Base-by-base conservation (phyloP, 53 echinoderm and acorn worm species). In the Temnopleurus reevesii region DNA sequence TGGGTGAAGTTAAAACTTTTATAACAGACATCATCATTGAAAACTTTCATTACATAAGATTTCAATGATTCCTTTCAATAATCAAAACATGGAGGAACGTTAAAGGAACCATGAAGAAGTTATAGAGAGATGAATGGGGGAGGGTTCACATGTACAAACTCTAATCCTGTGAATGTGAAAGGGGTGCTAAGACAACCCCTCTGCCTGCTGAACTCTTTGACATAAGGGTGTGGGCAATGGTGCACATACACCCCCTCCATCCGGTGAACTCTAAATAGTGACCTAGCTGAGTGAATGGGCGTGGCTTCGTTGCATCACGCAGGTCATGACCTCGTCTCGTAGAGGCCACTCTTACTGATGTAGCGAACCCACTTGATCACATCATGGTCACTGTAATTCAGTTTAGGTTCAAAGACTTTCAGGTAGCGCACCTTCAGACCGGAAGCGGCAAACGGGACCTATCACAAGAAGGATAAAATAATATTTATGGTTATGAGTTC, bases 371-470 rank as follows among this genome's bases (percentile, higher is more conserved):
- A 98, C 92, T 98, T 98, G 94, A 98, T 98, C 18, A 98, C 99
- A 36, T 98, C 99, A 87, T 98, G 99, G 91, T 98, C 99, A 93
- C 99, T 98, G 96, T 98, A 98, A 84, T 98, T 98, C 64, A 98
- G 99, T 89, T 98, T 96, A 18, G 95, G 91, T 90, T 96, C 99
- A 94, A 98, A 98, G 56, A 98, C 99, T 92, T 98, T 98, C 91
- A 98, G 95, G 90, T 98, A 98, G 84, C 98, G 95, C 29, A 98
- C 98, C 90, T 98, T 98, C 90, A 98, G 95, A 55, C 98, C 98
- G 57, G 98, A 98, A 65, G 98, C 95, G 60, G 98, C 98, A 91
- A 98, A 98, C 77, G 98, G 98, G 90, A 97, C 98, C 98, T 98
- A 87, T 45, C 8, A 4, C 12, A 71, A 8, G 1, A 2, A 49